Conservation (phyloP, 2,113 vertebrate species). For the Antennarius striatus region DNA sequence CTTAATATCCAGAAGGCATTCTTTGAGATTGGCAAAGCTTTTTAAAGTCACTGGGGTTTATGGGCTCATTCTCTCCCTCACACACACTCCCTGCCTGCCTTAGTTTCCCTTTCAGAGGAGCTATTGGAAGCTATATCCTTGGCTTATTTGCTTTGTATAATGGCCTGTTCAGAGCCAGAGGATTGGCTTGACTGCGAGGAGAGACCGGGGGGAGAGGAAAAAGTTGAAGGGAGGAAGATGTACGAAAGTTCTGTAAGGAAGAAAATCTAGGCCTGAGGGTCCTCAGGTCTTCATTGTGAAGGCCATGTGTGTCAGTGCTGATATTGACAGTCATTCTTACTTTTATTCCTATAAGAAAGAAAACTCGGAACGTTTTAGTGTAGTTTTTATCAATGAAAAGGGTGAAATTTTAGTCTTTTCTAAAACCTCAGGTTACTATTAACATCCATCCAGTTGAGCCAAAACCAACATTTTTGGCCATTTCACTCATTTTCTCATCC, state of each 20-base stretch:
- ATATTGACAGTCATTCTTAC: too few species aligned
- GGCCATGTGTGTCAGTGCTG: slow-evolving; percentile 20
- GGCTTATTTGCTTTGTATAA: slow-evolving; percentile 65
- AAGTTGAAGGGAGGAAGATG: slow-evolving; percentile 27
- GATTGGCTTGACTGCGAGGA: slow-evolving; percentile 50
- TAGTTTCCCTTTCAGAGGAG: slow-evolving; percentile 42
- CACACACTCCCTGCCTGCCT: slow-evolving; percentile 16
- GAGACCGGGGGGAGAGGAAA: slow-evolving; percentile 46
- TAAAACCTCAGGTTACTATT: too few species aligned
- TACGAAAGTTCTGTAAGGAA: slow-evolving; percentile 26
- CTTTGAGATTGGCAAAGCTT: slow-evolving; percentile 59
- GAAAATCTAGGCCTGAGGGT: slow-evolving; percentile 24
- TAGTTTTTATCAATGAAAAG: too few species aligned
- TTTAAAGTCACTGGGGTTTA: slow-evolving; percentile 52
- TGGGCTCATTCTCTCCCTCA: slow-evolving; percentile 34
- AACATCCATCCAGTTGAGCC: too few species aligned
- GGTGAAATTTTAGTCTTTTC: too few species aligned
- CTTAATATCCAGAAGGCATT: slow-evolving; percentile 59
- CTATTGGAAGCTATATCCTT: slow-evolving; percentile 50
- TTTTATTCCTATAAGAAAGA: too few species aligned
- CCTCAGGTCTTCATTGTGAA: slow-evolving; percentile 44
- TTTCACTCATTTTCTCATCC: too few species aligned
- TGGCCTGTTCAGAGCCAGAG: slow-evolving; percentile 53
- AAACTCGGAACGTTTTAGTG: too few species aligned
- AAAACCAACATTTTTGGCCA: too few species aligned